Base-by-base conservation (phyloP, 2,888 invertebrate species). In the Empis livida region DNA sequence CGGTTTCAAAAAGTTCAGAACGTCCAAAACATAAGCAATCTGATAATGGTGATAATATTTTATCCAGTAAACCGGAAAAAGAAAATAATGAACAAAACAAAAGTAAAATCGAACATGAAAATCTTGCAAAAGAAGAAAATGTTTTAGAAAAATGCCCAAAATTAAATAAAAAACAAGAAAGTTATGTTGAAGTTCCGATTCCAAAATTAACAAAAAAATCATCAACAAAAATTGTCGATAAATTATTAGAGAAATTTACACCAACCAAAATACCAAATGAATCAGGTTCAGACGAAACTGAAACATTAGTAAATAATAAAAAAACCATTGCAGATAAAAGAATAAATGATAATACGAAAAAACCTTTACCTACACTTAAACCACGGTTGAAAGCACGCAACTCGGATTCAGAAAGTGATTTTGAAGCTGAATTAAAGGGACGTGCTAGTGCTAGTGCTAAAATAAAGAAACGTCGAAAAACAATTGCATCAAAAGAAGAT, bases 341-440 rank as follows among this genome's bases (percentile, higher is more conserved):
- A 8, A 27, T 14, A 37, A 37, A 41, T 37, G 32, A 13, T 48
- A 48, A 38, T 48, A 47, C 1, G 16, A 45, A 42, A 48, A 56
- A 45, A 41, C 40, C 13, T 13, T 49, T 48, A 38, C 43, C 50
- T 37, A 49, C 41, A n/a, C 40, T 49, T 35, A 55, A 23, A 44
- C 55, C 38, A 37, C 52, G 53, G 17, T 43, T 53, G 17, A 54
- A 55, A 49, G 48, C 51, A 44, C 50, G 47, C 46, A 54, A 37
- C 17, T 51, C 53, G 20, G 54, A 59, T 41, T 57, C 58, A 5
- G 58, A 58, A 43, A 58, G 57, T 46, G 59, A 60, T 49, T 59
- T 58, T 43, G 60, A 59, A 43, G 46, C 51, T 8, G 57, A 57
- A 43, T 47, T 52, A 32, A 47, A 45, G 17, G 50, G 49, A 23